These are phyloP conservation scores for Alces alces DNA, from an alignment of 2,113 vertebrate genomes.

Conservation along the genomic window DNA sequence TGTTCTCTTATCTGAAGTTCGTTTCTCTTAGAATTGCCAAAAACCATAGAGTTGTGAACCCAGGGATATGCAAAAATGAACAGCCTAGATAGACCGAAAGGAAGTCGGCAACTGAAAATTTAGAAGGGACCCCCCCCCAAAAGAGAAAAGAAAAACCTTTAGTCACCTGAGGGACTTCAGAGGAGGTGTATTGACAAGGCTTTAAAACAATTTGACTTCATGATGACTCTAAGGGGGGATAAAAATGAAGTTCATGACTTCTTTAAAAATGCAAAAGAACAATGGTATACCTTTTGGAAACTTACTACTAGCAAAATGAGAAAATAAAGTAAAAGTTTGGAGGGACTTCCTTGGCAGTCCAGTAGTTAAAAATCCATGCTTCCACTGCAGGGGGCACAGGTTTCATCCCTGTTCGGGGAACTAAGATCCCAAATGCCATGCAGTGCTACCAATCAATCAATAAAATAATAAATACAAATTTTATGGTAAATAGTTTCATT, in stretches of 20 bases:
- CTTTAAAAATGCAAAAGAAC: not conserved
- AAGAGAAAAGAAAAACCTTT: not conserved
- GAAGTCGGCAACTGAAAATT: not conserved
- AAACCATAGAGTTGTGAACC: not conserved
- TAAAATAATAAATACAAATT: not conserved
- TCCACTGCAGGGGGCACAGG: not conserved
- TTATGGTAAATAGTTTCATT: not conserved
- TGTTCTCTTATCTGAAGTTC: slow-evolving; percentile 13
- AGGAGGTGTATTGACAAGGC: not conserved
- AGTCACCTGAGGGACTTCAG: not conserved
- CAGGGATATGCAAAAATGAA: not conserved
- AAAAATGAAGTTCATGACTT: not conserved
- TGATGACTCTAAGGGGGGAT: not conserved
- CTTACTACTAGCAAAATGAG: not conserved
- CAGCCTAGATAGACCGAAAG: not conserved
- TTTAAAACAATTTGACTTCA: not conserved
- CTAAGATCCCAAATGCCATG: not conserved
- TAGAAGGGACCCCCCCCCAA: not conserved
- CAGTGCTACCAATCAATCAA: not conserved
- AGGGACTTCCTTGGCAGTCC: not conserved
- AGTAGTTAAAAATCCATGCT: not conserved
- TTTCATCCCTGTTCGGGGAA: not conserved
- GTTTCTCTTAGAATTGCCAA: not conserved
- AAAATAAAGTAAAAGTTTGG: not conserved
- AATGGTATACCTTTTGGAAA: not conserved